Percentiles rank a stretch among this genome's conserved stretches.
Evolutionary conservation across 2,888 invertebrate species (phyloP).

Genomic region (Aspidiotus rigidus): DNA sequence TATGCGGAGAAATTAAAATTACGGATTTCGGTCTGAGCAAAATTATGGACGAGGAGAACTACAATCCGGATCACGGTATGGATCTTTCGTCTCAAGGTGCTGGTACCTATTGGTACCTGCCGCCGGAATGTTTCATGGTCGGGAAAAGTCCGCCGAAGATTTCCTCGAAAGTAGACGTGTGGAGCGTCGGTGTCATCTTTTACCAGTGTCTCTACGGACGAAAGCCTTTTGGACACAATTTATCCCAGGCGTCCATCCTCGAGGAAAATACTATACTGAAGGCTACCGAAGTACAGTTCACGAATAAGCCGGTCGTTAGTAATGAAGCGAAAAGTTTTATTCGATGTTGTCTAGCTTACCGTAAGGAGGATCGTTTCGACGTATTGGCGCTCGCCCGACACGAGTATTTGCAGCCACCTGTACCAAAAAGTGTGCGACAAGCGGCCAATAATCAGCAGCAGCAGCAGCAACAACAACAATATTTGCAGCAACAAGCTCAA

Average conservation of each 20-base stretch:
- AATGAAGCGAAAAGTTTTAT: constrained; percentile 99
- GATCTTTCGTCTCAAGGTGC: constrained; percentile 99
- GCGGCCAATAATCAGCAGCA: constrained; percentile 45
- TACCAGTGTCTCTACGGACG: constrained; percentile 99
- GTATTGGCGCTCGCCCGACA: constrained; percentile 91
- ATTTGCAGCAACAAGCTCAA: constrained; percentile 21
- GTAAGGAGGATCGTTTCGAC: constrained; percentile 98
- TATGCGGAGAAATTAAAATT: constrained; percentile 98
- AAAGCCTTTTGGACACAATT: constrained; percentile 74
- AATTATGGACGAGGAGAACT: constrained; percentile 99
- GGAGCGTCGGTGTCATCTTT: constrained; percentile 99
- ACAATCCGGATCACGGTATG: constrained; percentile 98
- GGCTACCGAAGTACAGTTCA: constrained; percentile 98
- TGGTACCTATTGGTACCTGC: constrained; percentile 99
- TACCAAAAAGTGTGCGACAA: constrained; percentile 62
- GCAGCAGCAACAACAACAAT: constrained; percentile 14
- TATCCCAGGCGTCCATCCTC: constrained; percentile 97
- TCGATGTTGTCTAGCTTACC: constrained; percentile 93
- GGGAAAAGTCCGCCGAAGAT: constrained; percentile 99
- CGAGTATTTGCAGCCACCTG: constrained; percentile 84
- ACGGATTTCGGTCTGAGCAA: constrained; percentile 99
- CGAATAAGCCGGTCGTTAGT: constrained; percentile 95
- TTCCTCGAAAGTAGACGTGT: constrained; percentile 99
- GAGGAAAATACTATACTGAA: constrained; percentile 99
- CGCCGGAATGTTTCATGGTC: constrained; percentile 98